Evolutionary conservation across 2,113 vertebrate species (phyloP), one percentile per base, ranked within the genome.

Genomic region (Ellobius talpinus): DNA sequence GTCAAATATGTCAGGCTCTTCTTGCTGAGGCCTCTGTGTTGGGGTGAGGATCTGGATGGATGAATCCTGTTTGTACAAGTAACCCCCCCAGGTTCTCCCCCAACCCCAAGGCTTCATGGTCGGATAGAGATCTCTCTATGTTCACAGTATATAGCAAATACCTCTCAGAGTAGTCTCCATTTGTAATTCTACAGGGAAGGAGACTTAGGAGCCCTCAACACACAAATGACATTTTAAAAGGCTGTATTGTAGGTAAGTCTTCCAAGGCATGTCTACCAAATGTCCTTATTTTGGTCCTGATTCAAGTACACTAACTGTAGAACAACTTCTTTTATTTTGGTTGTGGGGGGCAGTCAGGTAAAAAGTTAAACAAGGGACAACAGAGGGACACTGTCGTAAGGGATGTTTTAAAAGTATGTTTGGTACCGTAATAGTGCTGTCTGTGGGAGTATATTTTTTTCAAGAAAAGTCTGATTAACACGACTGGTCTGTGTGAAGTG

Each of bases 191-290:
- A 23, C 26, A 90, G 63, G 68, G 26, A 39, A 65, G 66, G 61
- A 42, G 61, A 58, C 74, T 94, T 68, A 42, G 13, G 17, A 23
- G 68, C 76, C 39, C 74, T 89, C 72, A 29, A 72, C 63, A 90
- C 58, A 74, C 47, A 42, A 78, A 94, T 36, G 11, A 23, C 70
- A 61, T 76, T 63, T 96, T 94, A 52, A 90, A 92, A 91, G 84
- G n/a, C 21, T 13, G 31, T 14, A 31, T 31, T 61, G 39, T 9
- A 68, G 58, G 31, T 16, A 58, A 79, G 66, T 73, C n/a, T 70
- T 45, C 26, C 21, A 9, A 70, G 14, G 33, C 42, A 7, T 0
- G 21, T 5, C n/a, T 36, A n/a, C 47, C 65, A 77, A 42, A 66
- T 23, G 84, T 58, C 77, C 65, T 72, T 50, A 1, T n/a, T 19